A percentile compares a stretch with the other conserved stretches of the same genome.
These are phyloP conservation scores for Eucriotettix oculatus DNA, from an alignment of 2,888 invertebrate genomes.

Conservation along the genomic window DNA sequence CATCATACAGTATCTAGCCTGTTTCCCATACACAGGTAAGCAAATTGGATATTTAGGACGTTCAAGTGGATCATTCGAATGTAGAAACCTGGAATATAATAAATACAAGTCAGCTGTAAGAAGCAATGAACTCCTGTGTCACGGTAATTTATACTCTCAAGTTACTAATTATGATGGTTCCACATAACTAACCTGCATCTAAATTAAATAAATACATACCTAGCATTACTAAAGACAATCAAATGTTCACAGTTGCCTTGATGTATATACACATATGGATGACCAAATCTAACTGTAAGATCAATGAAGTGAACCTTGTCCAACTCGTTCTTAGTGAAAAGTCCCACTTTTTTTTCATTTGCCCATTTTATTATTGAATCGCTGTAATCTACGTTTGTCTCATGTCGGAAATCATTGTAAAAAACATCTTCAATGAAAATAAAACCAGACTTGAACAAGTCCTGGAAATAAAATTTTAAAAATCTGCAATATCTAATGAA, in stretches of 20 bases:
- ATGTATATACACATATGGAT: slow-evolving; percentile 71
- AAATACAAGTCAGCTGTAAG: no score
- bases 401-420: slow-evolving; percentile 52
- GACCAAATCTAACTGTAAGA: slow-evolving; percentile 34
- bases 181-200: no score
- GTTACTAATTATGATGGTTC: no score
- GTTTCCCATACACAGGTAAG: no score
- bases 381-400: slow-evolving; percentile 46
- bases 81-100: no score
- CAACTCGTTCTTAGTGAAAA: slow-evolving; percentile 37
- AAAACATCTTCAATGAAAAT: slow-evolving; percentile 65
- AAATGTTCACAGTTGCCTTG: slow-evolving; percentile 87
- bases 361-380: slow-evolving; percentile 46
- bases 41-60: no score
- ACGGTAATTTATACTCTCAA: no score
- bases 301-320: slow-evolving; percentile 26
- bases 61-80: no score
- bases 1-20: no score
- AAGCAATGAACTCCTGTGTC: no score
- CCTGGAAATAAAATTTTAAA: slow-evolving; percentile 25
- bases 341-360: slow-evolving; percentile 25
- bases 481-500: no score
- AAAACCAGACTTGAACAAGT: slow-evolving; percentile 49
- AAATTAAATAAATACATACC: slow-evolving; percentile 17
- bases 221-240: slow-evolving; percentile 61